phyloP scores from a whole-genome alignment of 2,888 invertebrate genomes.

The Lomographa bimaculata region DNA sequence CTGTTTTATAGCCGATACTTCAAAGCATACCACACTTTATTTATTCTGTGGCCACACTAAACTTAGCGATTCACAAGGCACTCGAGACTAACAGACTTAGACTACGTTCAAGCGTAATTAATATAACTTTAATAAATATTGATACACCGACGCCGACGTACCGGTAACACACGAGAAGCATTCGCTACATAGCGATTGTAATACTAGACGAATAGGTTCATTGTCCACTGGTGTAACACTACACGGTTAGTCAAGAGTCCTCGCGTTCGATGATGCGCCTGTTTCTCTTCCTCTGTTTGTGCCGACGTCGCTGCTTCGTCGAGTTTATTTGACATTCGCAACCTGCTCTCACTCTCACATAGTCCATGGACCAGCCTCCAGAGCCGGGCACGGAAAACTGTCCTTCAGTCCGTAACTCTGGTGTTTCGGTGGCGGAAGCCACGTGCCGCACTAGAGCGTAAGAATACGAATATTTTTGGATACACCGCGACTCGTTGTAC shows the following conservation, averaged over 20 bases:
- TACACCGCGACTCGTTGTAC: constrained; percentile 89
- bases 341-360: constrained; percentile 91
- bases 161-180: constrained; percentile 31
- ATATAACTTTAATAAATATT: constrained; percentile 52
- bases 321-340: constrained; percentile 92
- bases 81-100: constrained; percentile 57
- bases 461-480: constrained; percentile 92
- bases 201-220: constrained; percentile 58
- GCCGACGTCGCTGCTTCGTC: constrained; percentile 71
- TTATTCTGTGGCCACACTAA: too few species aligned
- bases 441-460: constrained; percentile 91
- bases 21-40: constrained; percentile 35
- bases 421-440: constrained; percentile 64
- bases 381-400: constrained; percentile 79
- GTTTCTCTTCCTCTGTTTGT: constrained; percentile 64
- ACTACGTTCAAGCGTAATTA: constrained; percentile 70
- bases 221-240: constrained; percentile 50
- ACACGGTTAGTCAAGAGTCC: constrained; percentile 56
- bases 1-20: constrained; percentile 21
- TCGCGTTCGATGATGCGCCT: constrained; percentile 60
- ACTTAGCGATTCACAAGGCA: constrained; percentile 52
- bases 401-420: constrained; percentile 63
- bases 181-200: constrained; percentile 30
- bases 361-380: constrained; percentile 90
- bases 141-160: constrained; percentile 47